Evolutionary conservation across 2,888 invertebrate genomes (phyloP), one percentile per base, ranked within the genome.

Genomic region (Aphrophora alni): DNA sequence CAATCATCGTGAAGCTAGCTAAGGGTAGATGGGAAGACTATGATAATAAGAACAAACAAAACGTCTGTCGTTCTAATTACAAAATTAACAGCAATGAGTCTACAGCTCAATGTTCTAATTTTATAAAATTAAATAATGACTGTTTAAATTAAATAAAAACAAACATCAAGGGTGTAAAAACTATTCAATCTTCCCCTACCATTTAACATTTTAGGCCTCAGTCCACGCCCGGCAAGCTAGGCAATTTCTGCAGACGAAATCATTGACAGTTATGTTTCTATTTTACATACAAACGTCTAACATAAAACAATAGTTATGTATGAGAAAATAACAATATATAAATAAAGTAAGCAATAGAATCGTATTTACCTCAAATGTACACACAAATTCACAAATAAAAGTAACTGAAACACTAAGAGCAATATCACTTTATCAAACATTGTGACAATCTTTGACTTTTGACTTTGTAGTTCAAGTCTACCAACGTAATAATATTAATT

Each of bases 151-250:
- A n/a, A n/a, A n/a, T n/a, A n/a, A n/a, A n/a, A n/a, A n/a, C n/a
- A n/a, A n/a, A n/a, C n/a, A n/a, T n/a, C n/a, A n/a, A n/a, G 59
- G 59, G 59, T 12, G 21, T 21, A 44, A 44, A 44, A 59, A 59
- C 21, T 5, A 59, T 59, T 59, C 2, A 21, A 59, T 59, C 59
- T 21, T 59, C 59, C 59, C 59, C 59, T 59, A 10, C 21, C 59
- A 59, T 59, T 59, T 21, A 59, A 44, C 44, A 44, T 44, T 44
- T 44, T 44, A 59, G 21, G 59, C 59, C 21, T 59, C 21, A 59
- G 59, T 59, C 59, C 59, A 59, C 59, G 59, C 59, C 59, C 59
- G 59, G 59, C 59, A 21, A 59, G 59, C 59, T 59, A 59, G 59
- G 59, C 59, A 59, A 59, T 59, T 44, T 59, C 59, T 59, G 59